Evolutionary conservation across 2,797 vertebrate genomes (phyloP).

Genomic region (Pelobates cultripes): DNA sequence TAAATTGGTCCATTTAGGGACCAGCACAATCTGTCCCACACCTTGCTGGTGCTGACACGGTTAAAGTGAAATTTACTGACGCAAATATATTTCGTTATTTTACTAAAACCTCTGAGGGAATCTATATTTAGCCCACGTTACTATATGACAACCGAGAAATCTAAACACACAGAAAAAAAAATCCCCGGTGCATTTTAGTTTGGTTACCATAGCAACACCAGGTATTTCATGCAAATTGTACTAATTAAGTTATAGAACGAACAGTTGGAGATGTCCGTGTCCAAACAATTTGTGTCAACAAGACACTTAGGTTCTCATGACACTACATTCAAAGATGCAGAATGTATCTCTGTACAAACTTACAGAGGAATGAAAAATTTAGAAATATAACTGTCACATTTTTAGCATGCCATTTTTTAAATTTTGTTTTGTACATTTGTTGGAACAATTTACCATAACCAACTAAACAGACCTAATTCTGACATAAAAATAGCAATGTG

Average conservation of each 20-base stretch:
- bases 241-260: conserved; percentile 43
- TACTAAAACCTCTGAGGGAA: conserved; percentile 28
- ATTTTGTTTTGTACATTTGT: neutral
- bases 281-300: conserved; percentile 3
- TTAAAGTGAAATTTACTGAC: too few species aligned
- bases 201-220: conserved; percentile 33
- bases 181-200: conserved; percentile 29
- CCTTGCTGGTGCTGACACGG: too few species aligned
- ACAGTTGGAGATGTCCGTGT: neutral
- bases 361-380: neutral
- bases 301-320: neutral
- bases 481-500: too few species aligned
- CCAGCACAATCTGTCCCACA: too few species aligned
- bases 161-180: neutral
- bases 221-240: conserved; percentile 35
- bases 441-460: too few species aligned
- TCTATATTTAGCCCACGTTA: conserved; percentile 6
- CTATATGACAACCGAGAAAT: conserved; percentile 27
- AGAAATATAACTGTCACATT: too few species aligned
- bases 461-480: too few species aligned
- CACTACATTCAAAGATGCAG: neutral
- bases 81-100: neutral
- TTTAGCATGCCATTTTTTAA: too few species aligned
- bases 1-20: too few species aligned
- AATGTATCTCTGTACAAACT: neutral